Evolutionary conservation across 2,797 vertebrate species (phyloP).

Genomic region (Rhabdomys pumilio): DNA sequence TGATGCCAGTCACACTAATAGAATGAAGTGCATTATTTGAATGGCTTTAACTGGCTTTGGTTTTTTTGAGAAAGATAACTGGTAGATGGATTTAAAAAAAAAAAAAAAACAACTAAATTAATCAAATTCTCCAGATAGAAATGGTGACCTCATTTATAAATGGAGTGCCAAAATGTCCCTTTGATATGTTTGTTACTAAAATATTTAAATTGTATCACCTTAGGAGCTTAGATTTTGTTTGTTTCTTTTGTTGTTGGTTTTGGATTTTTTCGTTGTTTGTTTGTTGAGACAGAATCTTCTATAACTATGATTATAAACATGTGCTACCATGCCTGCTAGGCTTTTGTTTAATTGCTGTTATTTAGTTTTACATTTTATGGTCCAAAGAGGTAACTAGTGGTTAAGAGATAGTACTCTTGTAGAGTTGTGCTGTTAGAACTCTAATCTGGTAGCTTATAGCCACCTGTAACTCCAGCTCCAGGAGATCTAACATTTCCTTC

Average conservation of each 20-base stretch:
- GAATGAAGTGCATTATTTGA: constrained; percentile 31
- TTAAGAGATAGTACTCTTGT: not conserved
- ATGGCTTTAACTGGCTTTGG: not conserved
- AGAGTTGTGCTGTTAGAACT: not conserved
- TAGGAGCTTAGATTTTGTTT: not conserved
- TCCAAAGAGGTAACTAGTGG: not conserved
- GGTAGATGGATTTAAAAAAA: constrained; percentile 33
- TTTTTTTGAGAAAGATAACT: constrained; percentile 4
- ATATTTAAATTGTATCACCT: constrained; percentile 57
- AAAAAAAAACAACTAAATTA: constrained; percentile 43
- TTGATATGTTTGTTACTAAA: not conserved
- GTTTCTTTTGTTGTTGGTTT: not conserved
- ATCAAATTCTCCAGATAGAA: constrained; percentile 42
- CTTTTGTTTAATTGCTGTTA: not conserved
- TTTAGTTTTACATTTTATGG: not conserved
- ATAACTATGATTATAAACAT: not conserved
- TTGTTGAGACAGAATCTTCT: not conserved
- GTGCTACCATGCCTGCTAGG: not conserved
- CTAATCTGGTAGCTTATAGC: not conserved
- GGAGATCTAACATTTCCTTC: not conserved
- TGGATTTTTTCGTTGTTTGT: not conserved
- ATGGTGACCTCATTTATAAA: not conserved
- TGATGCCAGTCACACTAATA: not conserved
- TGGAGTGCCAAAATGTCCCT: not conserved
- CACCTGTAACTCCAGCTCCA: not conserved